Percentiles rank a stretch among this genome's conserved stretches.
phyloP scores from a whole-genome alignment of 2,113 vertebrate genomes.

The Loxodonta africana region DNA sequence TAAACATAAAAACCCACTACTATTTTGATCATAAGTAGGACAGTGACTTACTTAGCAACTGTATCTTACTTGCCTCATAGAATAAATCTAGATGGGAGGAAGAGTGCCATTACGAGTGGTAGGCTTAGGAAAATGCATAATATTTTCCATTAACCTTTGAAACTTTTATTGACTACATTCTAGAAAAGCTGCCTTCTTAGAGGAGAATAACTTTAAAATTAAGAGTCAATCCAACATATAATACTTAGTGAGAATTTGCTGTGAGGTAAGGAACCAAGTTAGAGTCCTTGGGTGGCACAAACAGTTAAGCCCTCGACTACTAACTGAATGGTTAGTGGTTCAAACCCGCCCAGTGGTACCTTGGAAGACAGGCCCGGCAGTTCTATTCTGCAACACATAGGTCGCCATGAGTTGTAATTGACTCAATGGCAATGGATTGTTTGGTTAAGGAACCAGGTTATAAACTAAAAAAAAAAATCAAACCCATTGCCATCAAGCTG shows the following conservation, averaged over 20 bases:
- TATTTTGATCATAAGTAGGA: not conserved
- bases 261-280: not conserved
- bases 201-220: not conserved
- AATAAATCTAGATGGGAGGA: not conserved
- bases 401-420: not conserved
- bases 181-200: not conserved
- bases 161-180: not conserved
- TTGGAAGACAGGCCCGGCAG: not conserved
- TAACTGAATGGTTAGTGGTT: not conserved
- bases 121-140: not conserved
- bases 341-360: not conserved
- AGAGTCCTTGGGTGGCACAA: not conserved
- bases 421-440: not conserved
- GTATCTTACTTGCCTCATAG: not conserved
- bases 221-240: not conserved
- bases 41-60: not conserved
- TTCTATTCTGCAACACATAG: not conserved
- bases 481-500: too few relatives aligned
- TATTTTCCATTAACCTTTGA: not conserved
- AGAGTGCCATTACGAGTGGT: not conserved
- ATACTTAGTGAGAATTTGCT: not conserved
- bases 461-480: too few relatives aligned
- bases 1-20: not conserved
- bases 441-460: not conserved
- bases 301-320: not conserved